Evolutionary conservation across 2,113 vertebrate species (phyloP).

Genomic region (Neomonachus schauinslandi): DNA sequence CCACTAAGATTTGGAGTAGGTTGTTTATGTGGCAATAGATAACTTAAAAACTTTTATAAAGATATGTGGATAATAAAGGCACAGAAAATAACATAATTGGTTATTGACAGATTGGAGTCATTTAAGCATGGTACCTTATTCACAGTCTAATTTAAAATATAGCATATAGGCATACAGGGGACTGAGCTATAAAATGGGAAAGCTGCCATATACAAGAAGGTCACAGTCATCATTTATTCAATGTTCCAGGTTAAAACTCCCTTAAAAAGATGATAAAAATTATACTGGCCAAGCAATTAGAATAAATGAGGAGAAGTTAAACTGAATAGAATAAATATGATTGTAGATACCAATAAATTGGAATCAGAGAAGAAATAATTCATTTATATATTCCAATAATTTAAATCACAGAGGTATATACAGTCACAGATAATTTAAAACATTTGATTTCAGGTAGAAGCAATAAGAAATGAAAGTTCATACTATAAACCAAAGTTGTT

Average conservation of each 20-base stretch:
- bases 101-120: neutral
- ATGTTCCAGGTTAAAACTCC: neutral
- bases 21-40: neutral
- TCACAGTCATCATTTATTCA: neutral
- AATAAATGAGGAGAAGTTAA: neutral
- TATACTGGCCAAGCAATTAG: neutral
- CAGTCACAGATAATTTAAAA: neutral
- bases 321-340: neutral
- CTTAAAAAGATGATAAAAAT: slow-evolving; percentile 7
- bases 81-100: neutral
- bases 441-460: neutral
- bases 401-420: neutral
- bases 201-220: neutral
- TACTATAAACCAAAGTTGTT: neutral
- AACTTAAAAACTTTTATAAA: neutral
- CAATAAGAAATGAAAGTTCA: neutral
- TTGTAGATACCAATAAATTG: neutral
- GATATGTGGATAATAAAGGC: neutral
- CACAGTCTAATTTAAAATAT: neutral
- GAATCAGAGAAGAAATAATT: neutral
- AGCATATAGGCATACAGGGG: neutral
- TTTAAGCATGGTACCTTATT: neutral
- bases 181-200: neutral
- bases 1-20: neutral
- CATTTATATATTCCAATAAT: neutral